Evolutionary conservation across 2,113 vertebrate species (phyloP).

Genomic region (Donacobius atricapilla): DNA sequence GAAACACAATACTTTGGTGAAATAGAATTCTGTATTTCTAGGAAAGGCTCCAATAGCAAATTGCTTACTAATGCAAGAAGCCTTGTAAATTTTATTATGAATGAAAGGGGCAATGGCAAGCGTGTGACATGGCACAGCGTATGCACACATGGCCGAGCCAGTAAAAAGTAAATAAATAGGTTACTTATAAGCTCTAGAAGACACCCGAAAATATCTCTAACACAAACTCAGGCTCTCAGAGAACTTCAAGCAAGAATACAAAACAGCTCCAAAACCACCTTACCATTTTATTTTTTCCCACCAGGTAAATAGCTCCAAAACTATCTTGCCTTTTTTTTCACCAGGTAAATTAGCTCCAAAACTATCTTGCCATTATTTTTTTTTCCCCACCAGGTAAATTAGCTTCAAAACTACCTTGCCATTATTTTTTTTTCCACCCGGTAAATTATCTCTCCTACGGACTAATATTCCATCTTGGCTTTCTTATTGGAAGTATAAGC

Average conservation of each 20-base stretch:
- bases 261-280: neutral
- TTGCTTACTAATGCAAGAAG: slow-evolving; percentile 31
- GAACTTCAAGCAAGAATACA: neutral
- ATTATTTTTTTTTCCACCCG: neutral
- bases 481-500: neutral
- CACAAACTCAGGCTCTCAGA: neutral
- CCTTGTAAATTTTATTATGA: slow-evolving; percentile 26
- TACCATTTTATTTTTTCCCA: neutral
- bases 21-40: slow-evolving; percentile 53
- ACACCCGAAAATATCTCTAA: neutral
- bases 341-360: neutral
- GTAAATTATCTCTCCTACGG: neutral
- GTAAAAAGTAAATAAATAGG: slow-evolving; percentile 36
- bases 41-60: slow-evolving; percentile 51
- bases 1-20: slow-evolving; percentile 51
- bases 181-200: slow-evolving; percentile 9
- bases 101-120: neutral
- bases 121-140: neutral
- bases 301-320: neutral
- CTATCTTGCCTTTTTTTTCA: neutral
- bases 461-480: neutral
- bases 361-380: neutral
- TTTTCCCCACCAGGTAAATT: neutral
- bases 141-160: neutral
- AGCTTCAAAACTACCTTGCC: neutral